Conservation (phyloP, 2,113 vertebrate species). For the Ondatra zibethicus region DNA sequence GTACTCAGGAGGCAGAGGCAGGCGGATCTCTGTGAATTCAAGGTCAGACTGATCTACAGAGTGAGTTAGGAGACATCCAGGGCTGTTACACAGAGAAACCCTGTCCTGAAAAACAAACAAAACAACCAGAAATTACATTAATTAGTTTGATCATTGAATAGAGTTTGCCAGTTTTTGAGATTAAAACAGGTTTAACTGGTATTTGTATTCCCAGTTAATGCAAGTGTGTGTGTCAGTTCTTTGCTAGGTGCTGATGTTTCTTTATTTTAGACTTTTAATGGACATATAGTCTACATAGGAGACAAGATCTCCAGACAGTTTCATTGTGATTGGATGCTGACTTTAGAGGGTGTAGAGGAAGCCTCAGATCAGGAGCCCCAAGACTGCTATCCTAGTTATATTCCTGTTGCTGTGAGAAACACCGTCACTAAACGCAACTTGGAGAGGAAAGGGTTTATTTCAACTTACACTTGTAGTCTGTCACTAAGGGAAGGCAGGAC, state of each 20-base stretch:
- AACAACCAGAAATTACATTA: background rate
- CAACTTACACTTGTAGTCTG: background rate
- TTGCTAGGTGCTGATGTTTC: background rate
- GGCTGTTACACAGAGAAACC: background rate
- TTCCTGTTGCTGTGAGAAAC: background rate
- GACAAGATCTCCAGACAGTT: background rate
- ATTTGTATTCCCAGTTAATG: background rate
- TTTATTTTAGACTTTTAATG: background rate
- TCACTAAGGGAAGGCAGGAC: background rate
- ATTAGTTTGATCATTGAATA: background rate
- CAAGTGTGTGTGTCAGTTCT: background rate
- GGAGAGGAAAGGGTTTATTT: background rate
- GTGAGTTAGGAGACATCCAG: background rate
- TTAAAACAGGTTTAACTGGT: background rate
- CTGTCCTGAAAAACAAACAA: background rate
- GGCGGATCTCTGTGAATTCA: background rate
- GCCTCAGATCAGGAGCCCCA: background rate
- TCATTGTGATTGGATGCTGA: background rate
- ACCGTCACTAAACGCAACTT: background rate
- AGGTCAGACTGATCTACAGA: background rate
- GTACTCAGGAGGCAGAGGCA: background rate
- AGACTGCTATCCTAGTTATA: background rate
- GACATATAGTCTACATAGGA: background rate
- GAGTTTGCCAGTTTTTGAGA: constrained; percentile 25
- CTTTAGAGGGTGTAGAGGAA: background rate